Conservation (phyloP, 2,113 vertebrate species). For the Dromaius novaehollandiae region DNA sequence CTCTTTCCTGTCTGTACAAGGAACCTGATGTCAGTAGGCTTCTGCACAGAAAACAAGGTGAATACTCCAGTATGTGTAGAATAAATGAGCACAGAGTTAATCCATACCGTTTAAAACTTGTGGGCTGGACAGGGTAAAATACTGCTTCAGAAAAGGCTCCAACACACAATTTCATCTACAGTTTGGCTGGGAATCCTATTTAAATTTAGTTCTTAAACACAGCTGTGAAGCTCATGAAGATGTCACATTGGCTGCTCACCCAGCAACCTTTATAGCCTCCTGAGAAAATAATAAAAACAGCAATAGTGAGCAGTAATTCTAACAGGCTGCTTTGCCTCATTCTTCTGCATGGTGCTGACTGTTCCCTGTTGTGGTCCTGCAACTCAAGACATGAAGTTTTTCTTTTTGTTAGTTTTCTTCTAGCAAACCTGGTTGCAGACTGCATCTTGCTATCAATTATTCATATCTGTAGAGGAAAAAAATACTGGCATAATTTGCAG, state of each 20-base stretch:
- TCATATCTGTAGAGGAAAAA: background rate
- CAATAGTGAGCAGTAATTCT: background rate
- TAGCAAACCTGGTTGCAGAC: background rate
- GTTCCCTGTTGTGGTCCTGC: background rate
- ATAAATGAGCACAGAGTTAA: background rate
- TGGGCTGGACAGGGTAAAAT: background rate
- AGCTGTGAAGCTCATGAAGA: conserved; percentile 27
- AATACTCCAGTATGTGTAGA: background rate
- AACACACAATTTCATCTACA: background rate
- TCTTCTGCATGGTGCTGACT: background rate
- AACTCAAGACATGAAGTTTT: background rate
- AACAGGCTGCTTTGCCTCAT: background rate
- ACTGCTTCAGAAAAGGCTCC: background rate
- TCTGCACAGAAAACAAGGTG: background rate
- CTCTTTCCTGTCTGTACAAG: background rate
- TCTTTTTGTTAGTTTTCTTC: background rate
- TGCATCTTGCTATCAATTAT: background rate
- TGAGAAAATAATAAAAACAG: conserved; percentile 17
- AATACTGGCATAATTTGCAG: conserved; percentile 4
- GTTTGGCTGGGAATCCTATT: background rate
- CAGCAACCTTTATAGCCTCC: background rate
- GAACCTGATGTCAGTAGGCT: background rate
- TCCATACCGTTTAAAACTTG: background rate
- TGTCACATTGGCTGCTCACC: background rate
- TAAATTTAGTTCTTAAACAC: conserved; percentile 34